These are phyloP conservation scores for Pterocles gutturalis DNA, from an alignment of 2,113 vertebrate species.

Conservation along the genomic window DNA sequence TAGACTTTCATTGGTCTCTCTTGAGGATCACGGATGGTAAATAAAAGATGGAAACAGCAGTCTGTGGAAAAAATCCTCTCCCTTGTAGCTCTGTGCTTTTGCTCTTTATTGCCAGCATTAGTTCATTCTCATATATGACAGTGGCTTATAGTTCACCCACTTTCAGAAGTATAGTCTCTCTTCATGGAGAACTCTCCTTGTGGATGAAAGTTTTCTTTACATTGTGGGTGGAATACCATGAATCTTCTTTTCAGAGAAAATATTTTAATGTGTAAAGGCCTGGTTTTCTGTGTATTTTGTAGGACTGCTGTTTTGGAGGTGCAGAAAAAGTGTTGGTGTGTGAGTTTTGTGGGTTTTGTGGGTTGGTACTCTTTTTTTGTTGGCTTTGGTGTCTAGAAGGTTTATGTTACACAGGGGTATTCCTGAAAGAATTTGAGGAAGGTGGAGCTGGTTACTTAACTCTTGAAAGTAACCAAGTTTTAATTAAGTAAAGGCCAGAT, in stretches of 20 bases:
- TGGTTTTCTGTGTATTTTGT: background rate
- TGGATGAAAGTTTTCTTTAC: background rate
- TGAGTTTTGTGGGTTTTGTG: background rate
- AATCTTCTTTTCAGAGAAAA: background rate
- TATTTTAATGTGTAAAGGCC: background rate
- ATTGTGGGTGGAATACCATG: background rate
- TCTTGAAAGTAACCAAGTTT: background rate
- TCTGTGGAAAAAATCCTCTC: background rate
- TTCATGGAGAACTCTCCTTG: background rate
- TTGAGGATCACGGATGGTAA: background rate
- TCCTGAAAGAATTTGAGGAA: background rate
- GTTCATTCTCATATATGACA: background rate
- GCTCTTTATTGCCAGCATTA: background rate
- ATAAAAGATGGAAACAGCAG: background rate
- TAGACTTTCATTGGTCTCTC: background rate
- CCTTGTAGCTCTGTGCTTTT: background rate
- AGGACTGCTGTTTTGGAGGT: background rate
- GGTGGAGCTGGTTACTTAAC: background rate
- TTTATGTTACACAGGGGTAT: background rate
- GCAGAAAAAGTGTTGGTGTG: background rate
- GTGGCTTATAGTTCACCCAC: background rate
- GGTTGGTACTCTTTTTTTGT: background rate
- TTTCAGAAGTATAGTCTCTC: background rate
- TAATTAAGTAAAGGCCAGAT: background rate
- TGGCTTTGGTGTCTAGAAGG: background rate